Conservation (phyloP, 2,797 vertebrate genomes). For the Lutjanus campechanus region DNA sequence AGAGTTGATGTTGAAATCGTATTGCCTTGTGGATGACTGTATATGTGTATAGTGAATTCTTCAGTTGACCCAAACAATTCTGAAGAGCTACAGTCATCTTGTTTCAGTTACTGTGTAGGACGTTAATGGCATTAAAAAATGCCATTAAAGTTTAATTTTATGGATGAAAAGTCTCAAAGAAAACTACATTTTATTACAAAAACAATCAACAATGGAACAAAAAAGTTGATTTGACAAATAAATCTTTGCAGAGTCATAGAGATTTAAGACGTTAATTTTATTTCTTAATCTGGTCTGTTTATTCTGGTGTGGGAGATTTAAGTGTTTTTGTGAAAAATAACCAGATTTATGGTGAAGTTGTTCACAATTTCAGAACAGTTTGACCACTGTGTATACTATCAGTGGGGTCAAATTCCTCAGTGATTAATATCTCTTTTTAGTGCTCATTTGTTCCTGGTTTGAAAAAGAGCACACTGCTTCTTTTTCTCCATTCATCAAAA, state of each 20-base stretch:
- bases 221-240: no score
- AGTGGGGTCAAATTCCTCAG: constrained; percentile 52
- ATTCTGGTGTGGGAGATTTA: not conserved
- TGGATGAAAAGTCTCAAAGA: not conserved
- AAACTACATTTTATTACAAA: constrained; percentile 4
- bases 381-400: constrained; percentile 7
- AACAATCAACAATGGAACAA: not conserved
- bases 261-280: not conserved
- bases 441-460: constrained; percentile 19
- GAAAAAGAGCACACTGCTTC: not conserved
- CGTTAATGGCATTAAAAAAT: not conserved
- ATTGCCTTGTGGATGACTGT: not conserved
- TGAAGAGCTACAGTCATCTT: not conserved
- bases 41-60: not conserved
- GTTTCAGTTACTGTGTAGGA: not conserved
- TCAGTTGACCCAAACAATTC: not conserved
- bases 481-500: constrained; percentile 44
- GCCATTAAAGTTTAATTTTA: not conserved
- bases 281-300: not conserved
- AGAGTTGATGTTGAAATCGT: not conserved
- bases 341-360: constrained; percentile 16
- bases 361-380: constrained; percentile 16
- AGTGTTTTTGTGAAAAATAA: not conserved
- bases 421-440: constrained; percentile 24
- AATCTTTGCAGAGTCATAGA: not conserved